These are phyloP conservation scores for Climacteris rufus DNA, from an alignment of 2,113 vertebrate species.

Conservation along the genomic window DNA sequence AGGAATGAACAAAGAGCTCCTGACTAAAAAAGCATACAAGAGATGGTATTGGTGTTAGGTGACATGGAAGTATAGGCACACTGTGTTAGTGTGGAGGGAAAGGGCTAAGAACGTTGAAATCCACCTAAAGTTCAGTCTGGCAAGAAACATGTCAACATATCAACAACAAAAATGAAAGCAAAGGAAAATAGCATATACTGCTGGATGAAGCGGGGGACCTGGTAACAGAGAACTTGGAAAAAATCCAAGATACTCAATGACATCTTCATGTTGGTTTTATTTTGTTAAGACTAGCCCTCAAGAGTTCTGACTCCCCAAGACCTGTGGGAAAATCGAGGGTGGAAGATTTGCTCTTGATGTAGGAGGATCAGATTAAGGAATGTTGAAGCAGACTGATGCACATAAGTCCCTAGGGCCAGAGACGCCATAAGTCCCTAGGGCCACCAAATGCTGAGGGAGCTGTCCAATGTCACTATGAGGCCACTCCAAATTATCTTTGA, in stretches of 20 bases:
- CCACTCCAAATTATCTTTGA: neutral
- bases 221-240: neutral
- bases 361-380: neutral
- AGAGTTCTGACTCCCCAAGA: neutral
- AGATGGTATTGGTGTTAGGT: neutral
- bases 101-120: neutral
- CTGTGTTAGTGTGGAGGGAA: neutral
- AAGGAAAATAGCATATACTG: neutral
- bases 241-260: neutral
- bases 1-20: neutral
- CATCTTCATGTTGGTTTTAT: neutral
- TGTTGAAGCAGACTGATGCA: neutral
- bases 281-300: neutral
- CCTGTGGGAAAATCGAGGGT: neutral
- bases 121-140: neutral
- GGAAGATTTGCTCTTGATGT: neutral
- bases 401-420: neutral
- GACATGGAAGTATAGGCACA: neutral
- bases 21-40: neutral
- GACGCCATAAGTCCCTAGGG: neutral
- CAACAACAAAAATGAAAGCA: neutral
- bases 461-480: neutral
- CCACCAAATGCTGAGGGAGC: neutral
- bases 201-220: neutral
- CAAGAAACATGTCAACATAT: too few species aligned